Base-by-base conservation (phyloP, 2,113 vertebrate genomes). In the Gambusia holbrooki region DNA sequence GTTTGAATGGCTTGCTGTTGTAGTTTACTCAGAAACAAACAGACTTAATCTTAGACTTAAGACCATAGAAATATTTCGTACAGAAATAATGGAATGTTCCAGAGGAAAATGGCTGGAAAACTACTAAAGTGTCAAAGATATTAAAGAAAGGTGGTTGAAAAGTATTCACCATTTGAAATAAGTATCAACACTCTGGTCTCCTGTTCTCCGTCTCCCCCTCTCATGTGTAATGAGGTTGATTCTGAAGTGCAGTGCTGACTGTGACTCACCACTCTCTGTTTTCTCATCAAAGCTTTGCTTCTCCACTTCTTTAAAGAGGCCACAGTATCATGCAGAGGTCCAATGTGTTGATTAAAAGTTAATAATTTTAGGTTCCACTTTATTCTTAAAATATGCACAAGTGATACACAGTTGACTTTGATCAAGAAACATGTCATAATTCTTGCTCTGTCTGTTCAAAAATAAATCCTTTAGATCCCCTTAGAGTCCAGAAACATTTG, bases 191-290 rank as follows among this genome's bases (percentile, higher is more conserved):
- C 37, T 62, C 68, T 62, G 61, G 19, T 69, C 48, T 35, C 73
- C 61, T 62, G 71, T 32, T 33, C 22, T 29, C 29, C 32, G 71
- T 76, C 32, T 5, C 68, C 62, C 10, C 29, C 66, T 65, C n/a
- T 66, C 81, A 32, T 69, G 61, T 69, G 48, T 83, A 84, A 81
- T 89, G 74, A 76, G 74, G 74, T 69, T 13, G 1, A 48, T 76
- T 69, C 15, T 79, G 60, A 83, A 72, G 75, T 77, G 71, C 30
- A 73, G 32, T 45, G 40, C 73, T 74, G 25, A 67, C 22, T 61
- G 65, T 82, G 88, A 87, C 29, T 88, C 79, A 77, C 74, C 40
- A 48, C 72, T 63, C 54, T 69, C 48, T 22, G 27, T 42, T 79
- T 76, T 76, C 27, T 19, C 66, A 62, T 40, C 62, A 81, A 79